A percentile compares a stretch with the other conserved stretches of the same genome.
Evolutionary conservation across 2,797 vertebrate genomes (phyloP).

Genomic region (Carcharodon carcharias): DNA sequence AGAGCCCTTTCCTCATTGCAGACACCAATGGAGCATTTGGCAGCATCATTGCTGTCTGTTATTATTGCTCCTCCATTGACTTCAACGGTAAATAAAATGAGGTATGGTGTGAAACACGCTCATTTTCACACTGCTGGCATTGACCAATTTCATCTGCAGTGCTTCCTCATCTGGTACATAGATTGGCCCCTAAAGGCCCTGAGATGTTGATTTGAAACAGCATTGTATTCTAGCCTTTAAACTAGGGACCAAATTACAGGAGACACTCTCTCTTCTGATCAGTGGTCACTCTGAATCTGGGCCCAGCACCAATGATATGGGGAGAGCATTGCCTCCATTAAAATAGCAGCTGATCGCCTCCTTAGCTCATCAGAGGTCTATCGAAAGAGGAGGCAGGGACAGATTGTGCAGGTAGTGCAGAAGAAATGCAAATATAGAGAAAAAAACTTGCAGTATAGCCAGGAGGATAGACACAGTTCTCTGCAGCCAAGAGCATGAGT

Average conservation of each 20-base stretch:
- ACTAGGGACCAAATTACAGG: background rate
- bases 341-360: background rate
- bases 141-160: too few relatives aligned
- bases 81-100: too few relatives aligned
- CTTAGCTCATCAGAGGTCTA: background rate
- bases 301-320: background rate
- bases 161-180: too few relatives aligned
- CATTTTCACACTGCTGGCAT: too few relatives aligned
- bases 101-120: too few relatives aligned
- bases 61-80: too few relatives aligned
- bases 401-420: background rate
- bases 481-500: too few relatives aligned
- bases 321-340: background rate
- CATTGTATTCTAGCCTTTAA: background rate
- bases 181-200: background rate
- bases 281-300: background rate
- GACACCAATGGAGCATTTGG: too few relatives aligned
- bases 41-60: too few relatives aligned
- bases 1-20: too few relatives aligned
- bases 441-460: background rate
- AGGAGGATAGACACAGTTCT: too few relatives aligned
- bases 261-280: background rate
- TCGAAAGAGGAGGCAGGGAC: background rate
- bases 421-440: background rate
- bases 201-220: background rate